phyloP scores from a whole-genome alignment of 2,797 vertebrate species.

The Alauda arvensis region DNA sequence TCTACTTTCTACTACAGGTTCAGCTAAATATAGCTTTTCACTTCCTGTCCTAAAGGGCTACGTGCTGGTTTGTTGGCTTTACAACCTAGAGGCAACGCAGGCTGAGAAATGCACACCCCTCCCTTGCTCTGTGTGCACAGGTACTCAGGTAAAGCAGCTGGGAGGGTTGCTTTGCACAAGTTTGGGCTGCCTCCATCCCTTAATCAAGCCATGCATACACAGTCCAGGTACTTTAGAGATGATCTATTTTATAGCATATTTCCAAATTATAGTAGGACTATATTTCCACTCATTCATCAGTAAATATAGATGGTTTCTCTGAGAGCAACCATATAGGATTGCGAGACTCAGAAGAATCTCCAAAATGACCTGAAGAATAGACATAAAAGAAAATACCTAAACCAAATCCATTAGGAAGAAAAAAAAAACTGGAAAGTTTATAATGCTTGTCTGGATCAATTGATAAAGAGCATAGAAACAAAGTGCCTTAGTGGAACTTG shows the following conservation, averaged over 20 bases:
- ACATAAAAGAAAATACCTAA: neutral
- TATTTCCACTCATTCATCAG: neutral
- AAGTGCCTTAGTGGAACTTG: neutral
- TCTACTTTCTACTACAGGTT: neutral
- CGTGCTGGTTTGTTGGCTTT: neutral
- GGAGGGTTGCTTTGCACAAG: neutral
- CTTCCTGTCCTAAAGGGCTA: constrained; percentile 24
- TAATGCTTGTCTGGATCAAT: neutral
- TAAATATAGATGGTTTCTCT: neutral
- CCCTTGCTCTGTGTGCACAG: neutral
- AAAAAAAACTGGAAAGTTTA: neutral
- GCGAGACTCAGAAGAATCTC: neutral
- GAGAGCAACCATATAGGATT: neutral
- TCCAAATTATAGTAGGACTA: neutral
- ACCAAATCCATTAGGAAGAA: neutral
- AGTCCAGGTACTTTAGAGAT: neutral
- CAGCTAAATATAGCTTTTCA: constrained; percentile 7
- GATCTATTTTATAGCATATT: neutral
- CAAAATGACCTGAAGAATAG: neutral
- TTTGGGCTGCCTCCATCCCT: neutral
- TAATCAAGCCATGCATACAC: fast-evolving
- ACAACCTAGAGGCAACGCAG: neutral
- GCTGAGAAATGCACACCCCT: neutral
- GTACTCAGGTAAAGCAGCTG: neutral
- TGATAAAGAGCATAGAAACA: neutral